Evolutionary conservation across 1,140 invertebrate species (phyloP).

Genomic region (Homalodisca vitripennis): DNA sequence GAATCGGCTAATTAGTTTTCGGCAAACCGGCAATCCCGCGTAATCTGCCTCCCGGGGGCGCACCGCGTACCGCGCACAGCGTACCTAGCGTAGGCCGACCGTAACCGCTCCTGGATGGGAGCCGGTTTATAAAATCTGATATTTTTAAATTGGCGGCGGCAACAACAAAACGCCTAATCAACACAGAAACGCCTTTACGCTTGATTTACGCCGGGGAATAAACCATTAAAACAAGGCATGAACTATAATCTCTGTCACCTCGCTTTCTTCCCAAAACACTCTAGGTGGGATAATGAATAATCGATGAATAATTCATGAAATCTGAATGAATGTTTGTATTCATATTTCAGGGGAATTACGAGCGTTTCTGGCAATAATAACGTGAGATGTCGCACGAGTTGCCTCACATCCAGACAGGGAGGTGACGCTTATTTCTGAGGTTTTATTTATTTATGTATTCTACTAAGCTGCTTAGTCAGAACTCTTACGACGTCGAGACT

Average conservation of each 20-base stretch:
- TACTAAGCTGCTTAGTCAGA: too few species aligned
- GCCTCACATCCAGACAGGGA: too few species aligned
- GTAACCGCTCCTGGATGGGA: not conserved
- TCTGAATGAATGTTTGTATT: constrained; percentile 2
- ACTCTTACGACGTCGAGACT: too few species aligned
- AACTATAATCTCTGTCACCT: not conserved
- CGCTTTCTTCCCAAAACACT: not conserved
- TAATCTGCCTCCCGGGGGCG: not conserved
- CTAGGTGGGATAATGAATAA: constrained; percentile 5
- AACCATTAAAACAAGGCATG: not conserved
- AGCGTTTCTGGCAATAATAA: too few species aligned
- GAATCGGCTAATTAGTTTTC: not conserved
- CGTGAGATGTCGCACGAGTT: too few species aligned
- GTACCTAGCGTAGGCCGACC: not conserved
- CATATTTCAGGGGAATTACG: constrained; percentile 5
- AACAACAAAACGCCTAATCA: not conserved
- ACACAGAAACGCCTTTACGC: not conserved
- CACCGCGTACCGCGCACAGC: not conserved
- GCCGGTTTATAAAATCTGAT: not conserved
- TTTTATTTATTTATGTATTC: too few species aligned
- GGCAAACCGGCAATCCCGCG: too few species aligned
- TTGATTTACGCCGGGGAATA: not conserved
- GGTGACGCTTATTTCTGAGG: too few species aligned
- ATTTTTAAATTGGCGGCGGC: not conserved
- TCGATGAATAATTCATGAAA: constrained; percentile 2